A percentile compares a stretch with the other conserved stretches of the same genome.
These are phyloP conservation scores for Jaculus jaculus DNA, from an alignment of 2,113 vertebrate genomes.

Conservation along the genomic window DNA sequence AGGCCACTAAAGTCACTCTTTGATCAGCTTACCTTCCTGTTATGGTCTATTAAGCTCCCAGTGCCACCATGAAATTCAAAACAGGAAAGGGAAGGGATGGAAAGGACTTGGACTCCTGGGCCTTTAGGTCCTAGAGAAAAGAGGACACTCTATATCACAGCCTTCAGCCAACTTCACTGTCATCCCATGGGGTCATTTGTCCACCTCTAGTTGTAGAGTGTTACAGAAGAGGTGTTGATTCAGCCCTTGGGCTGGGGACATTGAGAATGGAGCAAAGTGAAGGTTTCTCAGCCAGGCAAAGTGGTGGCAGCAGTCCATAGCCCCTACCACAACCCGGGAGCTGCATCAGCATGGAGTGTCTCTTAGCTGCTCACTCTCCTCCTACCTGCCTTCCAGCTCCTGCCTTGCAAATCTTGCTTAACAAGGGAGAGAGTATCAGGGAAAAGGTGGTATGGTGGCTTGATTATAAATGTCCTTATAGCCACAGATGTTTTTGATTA, in stretches of 20 bases:
- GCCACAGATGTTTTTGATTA: too few species aligned
- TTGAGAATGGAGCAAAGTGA: background rate
- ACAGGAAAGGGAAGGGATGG: background rate
- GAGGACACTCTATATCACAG: background rate
- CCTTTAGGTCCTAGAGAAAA: background rate
- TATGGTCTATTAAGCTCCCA: too few species aligned
- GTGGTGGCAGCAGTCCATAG: background rate
- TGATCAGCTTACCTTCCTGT: background rate
- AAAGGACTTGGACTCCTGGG: background rate
- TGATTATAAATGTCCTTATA: too few species aligned
- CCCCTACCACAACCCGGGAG: background rate
- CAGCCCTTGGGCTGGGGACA: background rate
- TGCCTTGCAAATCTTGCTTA: background rate
- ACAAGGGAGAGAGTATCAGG: background rate
- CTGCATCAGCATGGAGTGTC: background rate
- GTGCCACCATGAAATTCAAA: too few species aligned
- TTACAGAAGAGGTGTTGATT: background rate
- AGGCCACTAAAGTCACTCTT: background rate
- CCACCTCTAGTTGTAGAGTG: background rate
- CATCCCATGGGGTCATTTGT: accelerated
- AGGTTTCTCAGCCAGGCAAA: background rate
- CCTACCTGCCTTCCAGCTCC: background rate
- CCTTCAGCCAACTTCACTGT: background rate
- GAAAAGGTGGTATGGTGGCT: background rate
- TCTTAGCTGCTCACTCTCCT: background rate